Evolutionary conservation across 2,888 invertebrate genomes (phyloP), one percentile per base, ranked within the genome.

Genomic region (Tryphoninae sp.): DNA sequence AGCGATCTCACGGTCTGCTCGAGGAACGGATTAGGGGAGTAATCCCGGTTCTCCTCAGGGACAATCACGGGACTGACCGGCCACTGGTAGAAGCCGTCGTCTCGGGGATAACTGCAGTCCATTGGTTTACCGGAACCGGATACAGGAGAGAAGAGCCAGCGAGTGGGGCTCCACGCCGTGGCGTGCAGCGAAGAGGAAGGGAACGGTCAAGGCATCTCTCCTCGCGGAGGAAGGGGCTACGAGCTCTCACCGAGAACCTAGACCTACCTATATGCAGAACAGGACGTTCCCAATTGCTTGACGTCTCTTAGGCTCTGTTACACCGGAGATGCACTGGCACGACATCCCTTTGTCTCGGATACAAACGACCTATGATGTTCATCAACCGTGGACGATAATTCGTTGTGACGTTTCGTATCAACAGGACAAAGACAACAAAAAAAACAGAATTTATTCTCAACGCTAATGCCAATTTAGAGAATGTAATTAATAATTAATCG

Each of bases 11-110:
- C 78, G 84, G 59, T 73, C 74, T 73, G 85, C 75, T 80, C 74
- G 40, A 45, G 42, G 76, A 84, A 80, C 67, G 80, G 81, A 84
- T 85, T 83, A 85, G 58, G 55, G 64, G 73, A 73, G 74, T 84
- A 84, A 84, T 82, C 82, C 81, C 58, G 71, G 72, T 77, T 40
- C 78, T 76, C 79, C 76, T 75, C 42, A 49, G 69, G 71, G 79
- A 83, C 69, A 69, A 67, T 80, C 83, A 58, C 49, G 40, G 61
- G 55, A 59, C 40, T 51, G 62, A 3, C 42, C 40, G 16, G 73
- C 42, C n/a, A 13, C 72, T 22, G 51, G 58, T n/a, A 33, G 59
- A 62, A 45, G 64, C 23, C 51, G 19, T 59, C 11, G 40, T 62
- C 76, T 22, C 26, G n/a, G 59, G 58, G 51, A 53, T 55, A 67